Percentiles rank a stretch among this genome's conserved stretches.
phyloP scores from a whole-genome alignment of 2,888 invertebrate genomes.

The Oxytorus armatus region DNA sequence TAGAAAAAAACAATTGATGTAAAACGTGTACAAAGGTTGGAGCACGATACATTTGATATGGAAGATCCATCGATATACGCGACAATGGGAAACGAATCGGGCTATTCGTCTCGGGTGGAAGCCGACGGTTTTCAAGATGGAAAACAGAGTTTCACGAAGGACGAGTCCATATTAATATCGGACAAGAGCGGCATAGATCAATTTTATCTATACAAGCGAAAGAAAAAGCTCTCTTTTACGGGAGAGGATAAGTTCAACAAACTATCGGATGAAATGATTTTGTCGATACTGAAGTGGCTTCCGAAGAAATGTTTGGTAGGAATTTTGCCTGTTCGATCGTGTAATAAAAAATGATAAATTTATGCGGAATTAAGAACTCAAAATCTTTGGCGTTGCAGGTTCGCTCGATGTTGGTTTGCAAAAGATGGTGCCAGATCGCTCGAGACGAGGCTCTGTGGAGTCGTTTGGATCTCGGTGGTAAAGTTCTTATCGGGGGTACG shows the following conservation, averaged over 20 bases:
- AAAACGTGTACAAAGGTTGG: constrained; percentile 69
- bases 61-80: constrained; percentile 75
- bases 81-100: constrained; percentile 77
- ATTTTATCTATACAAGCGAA: constrained; percentile 79
- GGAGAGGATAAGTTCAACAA: constrained; percentile 89
- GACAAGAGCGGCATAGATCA: constrained; percentile 79
- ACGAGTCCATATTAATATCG: constrained; percentile 75
- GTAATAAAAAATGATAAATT: background rate
- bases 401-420: constrained; percentile 86
- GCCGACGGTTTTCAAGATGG: constrained; percentile 75
- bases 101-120: constrained; percentile 78
- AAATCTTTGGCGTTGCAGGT: constrained; percentile 73
- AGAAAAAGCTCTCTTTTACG: constrained; percentile 81
- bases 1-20: background rate
- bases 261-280: constrained; percentile 94
- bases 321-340: constrained; percentile 79
- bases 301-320: constrained; percentile 92
- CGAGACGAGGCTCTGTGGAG: constrained; percentile 95
- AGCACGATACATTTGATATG: constrained; percentile 72
- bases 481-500: constrained; percentile 88
- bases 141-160: constrained; percentile 75
- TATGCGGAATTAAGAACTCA: too few relatives aligned
- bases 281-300: constrained; percentile 93
- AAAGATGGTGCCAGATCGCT: constrained; percentile 91
- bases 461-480: constrained; percentile 91